These are phyloP conservation scores for Parnassius mnemosyne DNA, from an alignment of 2,888 invertebrate species.

Conservation along the genomic window DNA sequence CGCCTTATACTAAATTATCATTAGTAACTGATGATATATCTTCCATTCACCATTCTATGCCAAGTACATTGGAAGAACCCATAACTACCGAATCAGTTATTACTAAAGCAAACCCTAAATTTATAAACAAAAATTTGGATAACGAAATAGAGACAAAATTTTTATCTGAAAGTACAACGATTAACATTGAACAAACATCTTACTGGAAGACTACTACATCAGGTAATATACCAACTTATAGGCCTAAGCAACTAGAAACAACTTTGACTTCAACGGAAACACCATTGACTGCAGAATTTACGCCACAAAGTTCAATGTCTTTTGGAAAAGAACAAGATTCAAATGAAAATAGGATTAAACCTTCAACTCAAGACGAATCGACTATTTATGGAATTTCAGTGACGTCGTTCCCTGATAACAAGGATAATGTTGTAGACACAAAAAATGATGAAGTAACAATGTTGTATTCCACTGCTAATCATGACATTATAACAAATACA, in stretches of 20 bases:
- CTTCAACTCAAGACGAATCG: background rate
- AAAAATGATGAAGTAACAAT: background rate
- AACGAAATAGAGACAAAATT: background rate
- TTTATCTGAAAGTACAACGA: background rate
- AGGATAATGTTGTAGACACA: no score
- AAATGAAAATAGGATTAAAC: background rate
- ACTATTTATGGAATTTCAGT: slow-evolving; percentile 1
- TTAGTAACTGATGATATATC: background rate
- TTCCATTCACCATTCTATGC: background rate
- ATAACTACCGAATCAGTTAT: slow-evolving; percentile 3
- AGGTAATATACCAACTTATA: no score
- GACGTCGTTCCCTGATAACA: background rate
- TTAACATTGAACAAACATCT: background rate
- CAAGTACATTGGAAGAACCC: background rate
- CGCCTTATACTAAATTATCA: background rate
- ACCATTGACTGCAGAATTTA: slow-evolving; percentile 1
- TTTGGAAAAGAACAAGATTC: background rate
- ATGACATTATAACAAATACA: background rate
- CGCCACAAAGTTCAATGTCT: background rate
- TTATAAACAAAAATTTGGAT: background rate
- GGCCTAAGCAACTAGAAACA: background rate
- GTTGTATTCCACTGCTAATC: background rate
- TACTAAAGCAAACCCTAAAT: background rate
- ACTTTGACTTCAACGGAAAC: background rate
- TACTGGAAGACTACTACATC: background rate